Evolutionary conservation across 2,888 invertebrate genomes (phyloP), one percentile per base, ranked within the genome.

Genomic region (Dynastes tityus): DNA sequence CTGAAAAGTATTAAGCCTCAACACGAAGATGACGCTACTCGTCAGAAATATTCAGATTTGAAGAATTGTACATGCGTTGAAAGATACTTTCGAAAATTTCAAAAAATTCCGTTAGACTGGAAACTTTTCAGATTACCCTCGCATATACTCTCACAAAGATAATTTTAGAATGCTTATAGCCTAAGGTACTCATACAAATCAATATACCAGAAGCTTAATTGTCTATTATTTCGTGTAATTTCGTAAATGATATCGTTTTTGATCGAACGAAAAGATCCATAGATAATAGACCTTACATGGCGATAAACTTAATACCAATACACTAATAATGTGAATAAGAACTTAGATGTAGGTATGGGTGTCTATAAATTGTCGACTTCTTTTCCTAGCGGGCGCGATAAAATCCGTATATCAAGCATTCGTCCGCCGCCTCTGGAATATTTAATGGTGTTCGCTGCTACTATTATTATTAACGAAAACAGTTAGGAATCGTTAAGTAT

Each of bases 341-440:
- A 11, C 45, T 45, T 27, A 2, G 55, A 22, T 22, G 22, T 27
- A 2, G 55, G 55, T 22, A 58, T 55, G 16, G 22, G 55, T 22
- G 22, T 55, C 55, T 55, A 78, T 78, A 78, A 78, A 78, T 78
- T 75, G 78, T 78, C 45, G 55, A 53, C 55, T 53, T 58, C 55
- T 58, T 22, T 22, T 58, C 11, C 55, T 27, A 22, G 16, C 55
- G 16, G 55, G 8, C 22, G 22, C 74, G 78, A 78, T 78, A 78
- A 64, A 58, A 75, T 78, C 78, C 65, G 67, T 74, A 78, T 75
- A 22, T 22, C 22, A 22, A 22, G 22, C 1, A 37, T 37, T 37
- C 78, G 68, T 78, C 68, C 75, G 78, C 75, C 68, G 78, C 67
- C 68, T 55, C 8, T 58, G 68, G 67, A 65, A 68, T 78, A 78